Conservation (phyloP, 2,888 invertebrate species). For the Chloromyia formosa region DNA sequence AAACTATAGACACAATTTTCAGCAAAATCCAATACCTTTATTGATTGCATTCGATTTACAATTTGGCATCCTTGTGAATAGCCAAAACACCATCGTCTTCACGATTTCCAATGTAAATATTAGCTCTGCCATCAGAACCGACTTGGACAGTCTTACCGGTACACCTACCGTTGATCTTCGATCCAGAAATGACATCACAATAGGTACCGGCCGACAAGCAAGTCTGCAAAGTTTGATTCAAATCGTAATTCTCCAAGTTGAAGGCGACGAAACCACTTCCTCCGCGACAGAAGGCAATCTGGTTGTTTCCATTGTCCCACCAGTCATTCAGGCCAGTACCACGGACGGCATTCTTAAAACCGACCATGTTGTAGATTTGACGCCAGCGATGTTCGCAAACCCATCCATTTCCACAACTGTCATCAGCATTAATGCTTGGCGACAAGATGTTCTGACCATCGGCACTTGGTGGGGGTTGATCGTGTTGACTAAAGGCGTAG, state of each 20-base stretch:
- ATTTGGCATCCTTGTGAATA: constrained; percentile 67
- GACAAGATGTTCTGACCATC: constrained; percentile 70
- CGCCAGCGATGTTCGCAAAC: constrained; percentile 88
- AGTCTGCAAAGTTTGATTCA: constrained; percentile 70
- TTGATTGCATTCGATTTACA: constrained; percentile 43
- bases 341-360: constrained; percentile 75
- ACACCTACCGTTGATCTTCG: constrained; percentile 67
- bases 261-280: constrained; percentile 79
- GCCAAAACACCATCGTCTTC: constrained; percentile 77
- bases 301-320: constrained; percentile 85
- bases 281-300: constrained; percentile 86
- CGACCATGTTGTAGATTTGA: constrained; percentile 81
- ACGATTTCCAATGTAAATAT: constrained; percentile 66
- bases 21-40: not conserved
- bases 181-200: constrained; percentile 87
- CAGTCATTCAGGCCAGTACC: constrained; percentile 71
- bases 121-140: constrained; percentile 68
- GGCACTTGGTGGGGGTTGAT: constrained; percentile 71
- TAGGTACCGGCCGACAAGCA: constrained; percentile 80
- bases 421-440: constrained; percentile 72
- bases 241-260: constrained; percentile 72
- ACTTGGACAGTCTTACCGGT: constrained; percentile 74
- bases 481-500: constrained; percentile 72
- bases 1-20: no score
- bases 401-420: constrained; percentile 77